A percentile compares a stretch with the other conserved stretches of the same genome.
Conservation (phyloP, 2,888 invertebrate genomes). For the Epirrita christyi region DNA sequence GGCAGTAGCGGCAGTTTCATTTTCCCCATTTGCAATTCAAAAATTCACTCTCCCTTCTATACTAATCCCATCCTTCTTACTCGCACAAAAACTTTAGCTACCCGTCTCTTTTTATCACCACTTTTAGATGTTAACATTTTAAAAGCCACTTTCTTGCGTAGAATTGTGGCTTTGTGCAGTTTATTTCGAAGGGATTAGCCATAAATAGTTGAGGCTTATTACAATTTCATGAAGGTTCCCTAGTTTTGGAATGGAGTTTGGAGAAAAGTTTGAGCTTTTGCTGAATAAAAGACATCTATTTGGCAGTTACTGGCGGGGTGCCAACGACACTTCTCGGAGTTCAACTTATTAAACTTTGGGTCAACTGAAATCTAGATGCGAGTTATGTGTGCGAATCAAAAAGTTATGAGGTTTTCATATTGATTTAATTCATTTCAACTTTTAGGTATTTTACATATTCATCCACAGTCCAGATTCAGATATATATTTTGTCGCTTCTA, state of each 20-base stretch:
- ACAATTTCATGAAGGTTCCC: slow-evolving; percentile 79
- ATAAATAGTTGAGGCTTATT: slow-evolving; percentile 82
- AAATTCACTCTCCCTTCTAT: slow-evolving; percentile 67
- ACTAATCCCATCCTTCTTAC: slow-evolving; percentile 49
- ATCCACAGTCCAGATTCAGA: too few relatives aligned
- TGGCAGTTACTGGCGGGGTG: slow-evolving; percentile 69
- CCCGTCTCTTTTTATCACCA: slow-evolving; percentile 51
- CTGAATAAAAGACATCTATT: slow-evolving; percentile 83
- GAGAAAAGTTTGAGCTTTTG: slow-evolving; percentile 80
- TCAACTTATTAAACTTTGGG: slow-evolving; percentile 53
- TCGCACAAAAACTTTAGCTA: slow-evolving; percentile 39
- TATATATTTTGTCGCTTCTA: too few relatives aligned
- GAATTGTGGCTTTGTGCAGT: slow-evolving; percentile 69
- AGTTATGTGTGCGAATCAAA: slow-evolving; percentile 16
- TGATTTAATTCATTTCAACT: background rate
- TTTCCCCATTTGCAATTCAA: slow-evolving; percentile 83
- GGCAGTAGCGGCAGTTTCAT: slow-evolving; percentile 66
- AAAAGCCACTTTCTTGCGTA: slow-evolving; percentile 67
- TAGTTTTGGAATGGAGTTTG: slow-evolving; percentile 75
- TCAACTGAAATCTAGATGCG: slow-evolving; percentile 45
- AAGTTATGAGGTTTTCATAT: background rate
- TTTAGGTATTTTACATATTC: too few relatives aligned
- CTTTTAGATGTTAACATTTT: slow-evolving; percentile 62
- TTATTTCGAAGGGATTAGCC: slow-evolving; percentile 82
- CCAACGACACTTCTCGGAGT: slow-evolving; percentile 70